Evolutionary conservation across 1,140 invertebrate genomes (phyloP), one percentile per base, ranked within the genome.

Genomic region (Drosophila sturtevanti): DNA sequence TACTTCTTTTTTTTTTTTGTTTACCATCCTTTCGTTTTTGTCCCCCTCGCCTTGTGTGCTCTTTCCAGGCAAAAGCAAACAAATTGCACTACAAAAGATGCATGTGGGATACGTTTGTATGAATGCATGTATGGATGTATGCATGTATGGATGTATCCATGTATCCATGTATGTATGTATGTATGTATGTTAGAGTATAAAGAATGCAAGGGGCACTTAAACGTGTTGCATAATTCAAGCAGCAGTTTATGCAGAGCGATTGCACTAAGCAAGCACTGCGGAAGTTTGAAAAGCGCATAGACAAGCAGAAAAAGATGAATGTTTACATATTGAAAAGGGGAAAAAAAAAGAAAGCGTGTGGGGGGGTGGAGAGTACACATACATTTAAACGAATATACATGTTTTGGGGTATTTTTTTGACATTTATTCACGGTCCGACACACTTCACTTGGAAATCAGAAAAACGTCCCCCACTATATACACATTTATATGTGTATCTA

Each of bases 221-320:
- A 76, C 68, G 82, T 79, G 75, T 72, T 86, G 82, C 82, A 86
- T 86, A 82, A 87, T 86, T 86, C 66, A 86, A 62, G 44, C 52
- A 55, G 56, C 79, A 48, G 76, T 87, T 86, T 86, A 87, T 82
- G 79, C 79, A 79, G 55, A 86, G 68, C 72, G 68, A 87, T 77
- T 79, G 84, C 79, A 63, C 76, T 66, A 63, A 63, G 55, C 52
- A 63, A 74, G 73, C 63, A 51, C 37, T 61, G 21, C 58, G 58
- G 58, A 60, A 41, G 58, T 56, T 38, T 60, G 35, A 60, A 59
- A 60, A 60, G 58, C 35, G 35, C 35, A 44, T 67, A 54, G 44
- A 51, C 70, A 69, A 71, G 44, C 75, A 81, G 82, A 82, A 87
- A 78, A 76, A 76, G 51, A 76, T 79, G 75, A 71, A 86, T 78